Percentiles rank a stretch among this genome's conserved stretches.
Conservation (phyloP, 2,797 vertebrate genomes). For the Neosilurus mollespiculum region DNA sequence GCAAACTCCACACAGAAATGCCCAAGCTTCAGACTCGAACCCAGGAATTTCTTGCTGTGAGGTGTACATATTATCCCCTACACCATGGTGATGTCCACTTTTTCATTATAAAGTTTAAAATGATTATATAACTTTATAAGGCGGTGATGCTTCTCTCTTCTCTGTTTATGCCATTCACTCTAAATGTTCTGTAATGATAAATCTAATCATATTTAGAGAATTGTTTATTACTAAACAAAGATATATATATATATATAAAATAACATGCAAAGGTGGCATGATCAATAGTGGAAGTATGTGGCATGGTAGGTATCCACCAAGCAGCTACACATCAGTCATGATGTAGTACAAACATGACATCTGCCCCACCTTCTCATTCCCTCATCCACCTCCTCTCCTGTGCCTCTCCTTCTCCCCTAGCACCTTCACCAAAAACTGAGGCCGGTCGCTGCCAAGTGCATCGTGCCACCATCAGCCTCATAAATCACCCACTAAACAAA, state of each 20-base stretch:
- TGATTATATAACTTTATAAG: neutral
- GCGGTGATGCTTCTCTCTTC: neutral
- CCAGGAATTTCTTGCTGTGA: too few relatives aligned
- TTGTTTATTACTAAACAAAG: neutral
- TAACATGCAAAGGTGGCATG: slow-evolving; percentile 57
- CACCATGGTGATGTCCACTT: too few relatives aligned
- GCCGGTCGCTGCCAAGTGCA: slow-evolving; percentile 72
- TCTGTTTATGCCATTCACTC: neutral
- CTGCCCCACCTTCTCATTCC: slow-evolving; percentile 60
- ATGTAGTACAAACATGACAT: slow-evolving; percentile 80
- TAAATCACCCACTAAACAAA: slow-evolving; percentile 84
- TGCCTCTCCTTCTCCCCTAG: slow-evolving; percentile 54
- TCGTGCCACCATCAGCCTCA: slow-evolving; percentile 69
- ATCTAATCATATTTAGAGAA: neutral
- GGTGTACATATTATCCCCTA: too few relatives aligned
- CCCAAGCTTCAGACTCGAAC: too few relatives aligned
- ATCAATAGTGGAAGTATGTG: slow-evolving; percentile 83
- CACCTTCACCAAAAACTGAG: slow-evolving; percentile 70
- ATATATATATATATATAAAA: too few relatives aligned
- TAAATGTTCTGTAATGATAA: neutral
- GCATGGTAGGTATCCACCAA: slow-evolving; percentile 78
- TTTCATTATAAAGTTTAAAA: neutral
- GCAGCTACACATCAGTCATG: slow-evolving; percentile 81
- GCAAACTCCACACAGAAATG: too few relatives aligned
- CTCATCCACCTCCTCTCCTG: slow-evolving; percentile 48